phyloP scores from a whole-genome alignment of 1,140 invertebrate species.

The Eurytemora carolleeae region DNA sequence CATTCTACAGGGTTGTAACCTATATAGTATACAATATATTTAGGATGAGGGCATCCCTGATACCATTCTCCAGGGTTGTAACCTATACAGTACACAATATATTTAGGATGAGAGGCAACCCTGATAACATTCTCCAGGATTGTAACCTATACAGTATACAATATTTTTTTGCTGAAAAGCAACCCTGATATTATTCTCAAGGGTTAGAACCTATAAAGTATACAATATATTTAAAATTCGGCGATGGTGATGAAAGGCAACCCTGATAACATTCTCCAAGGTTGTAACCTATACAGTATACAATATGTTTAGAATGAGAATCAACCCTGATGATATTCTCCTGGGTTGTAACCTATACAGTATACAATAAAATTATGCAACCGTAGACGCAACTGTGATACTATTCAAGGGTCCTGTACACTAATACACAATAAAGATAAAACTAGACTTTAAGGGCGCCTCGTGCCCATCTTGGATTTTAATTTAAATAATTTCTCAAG shows the following conservation, averaged over 20 bases:
- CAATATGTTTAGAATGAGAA: no score
- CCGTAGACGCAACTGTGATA: constrained; percentile 66
- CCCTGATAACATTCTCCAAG: constrained; percentile 62
- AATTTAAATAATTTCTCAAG: no score
- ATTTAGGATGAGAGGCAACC: constrained; percentile 82
- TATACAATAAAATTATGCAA: constrained; percentile 86
- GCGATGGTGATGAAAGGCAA: constrained; percentile 86
- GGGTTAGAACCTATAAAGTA: constrained; percentile 49
- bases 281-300: constrained; percentile 53
- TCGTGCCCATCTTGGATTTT: no score
- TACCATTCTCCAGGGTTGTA: constrained; percentile 62
- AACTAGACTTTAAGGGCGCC: no score
- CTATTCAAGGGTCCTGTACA: constrained; percentile 72
- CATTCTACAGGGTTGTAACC: constrained; percentile 68
- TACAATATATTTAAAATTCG: no score
- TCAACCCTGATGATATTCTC: constrained; percentile 78
- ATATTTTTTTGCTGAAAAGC: constrained; percentile 86
- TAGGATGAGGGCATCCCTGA: no score
- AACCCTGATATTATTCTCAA: constrained; percentile 69
- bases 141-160: constrained; percentile 53
- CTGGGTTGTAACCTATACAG: constrained; percentile 52
- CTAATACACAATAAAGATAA: no score
- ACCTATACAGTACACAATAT: constrained; percentile 55
- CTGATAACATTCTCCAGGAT: constrained; percentile 63
- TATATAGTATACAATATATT: no score